These are phyloP conservation scores for Apus apus DNA, from an alignment of 2,113 vertebrate species.

Conservation along the genomic window DNA sequence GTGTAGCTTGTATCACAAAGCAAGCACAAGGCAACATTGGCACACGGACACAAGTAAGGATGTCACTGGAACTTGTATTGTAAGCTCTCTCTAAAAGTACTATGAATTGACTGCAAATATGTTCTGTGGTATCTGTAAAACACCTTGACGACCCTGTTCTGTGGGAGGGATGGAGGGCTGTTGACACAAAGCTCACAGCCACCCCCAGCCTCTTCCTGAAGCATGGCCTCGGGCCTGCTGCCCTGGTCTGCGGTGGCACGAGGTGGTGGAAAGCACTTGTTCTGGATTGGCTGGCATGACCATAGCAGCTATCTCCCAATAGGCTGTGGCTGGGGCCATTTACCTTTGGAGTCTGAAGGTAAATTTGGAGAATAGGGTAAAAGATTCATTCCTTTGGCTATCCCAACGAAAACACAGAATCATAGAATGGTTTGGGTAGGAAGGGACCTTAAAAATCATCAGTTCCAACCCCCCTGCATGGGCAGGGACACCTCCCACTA, in stretches of 20 bases:
- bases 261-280: rapidly evolving
- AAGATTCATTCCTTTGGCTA: background rate
- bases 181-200: rapidly evolving
- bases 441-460: too few species aligned
- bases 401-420: background rate
- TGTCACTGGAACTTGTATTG: background rate
- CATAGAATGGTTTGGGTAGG: too few species aligned
- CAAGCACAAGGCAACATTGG: background rate
- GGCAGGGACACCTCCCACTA: too few species aligned
- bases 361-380: background rate
- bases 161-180: rapidly evolving
- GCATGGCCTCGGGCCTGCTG: background rate
- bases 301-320: rapidly evolving
- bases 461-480: too few species aligned
- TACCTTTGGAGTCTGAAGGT: too few species aligned
- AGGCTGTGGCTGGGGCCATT: background rate
- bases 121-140: background rate
- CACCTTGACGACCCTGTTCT: rapidly evolving
- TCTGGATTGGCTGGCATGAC: background rate
- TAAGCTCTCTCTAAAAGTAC: background rate
- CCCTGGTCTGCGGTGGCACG: background rate
- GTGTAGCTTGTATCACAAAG: background rate
- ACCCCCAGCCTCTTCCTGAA: background rate
- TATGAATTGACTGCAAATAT: rapidly evolving
- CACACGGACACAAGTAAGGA: too few species aligned